A percentile compares a stretch with the other conserved stretches of the same genome.
phyloP scores from a whole-genome alignment of 2,888 invertebrate genomes.

The Nomada goodeniana region DNA sequence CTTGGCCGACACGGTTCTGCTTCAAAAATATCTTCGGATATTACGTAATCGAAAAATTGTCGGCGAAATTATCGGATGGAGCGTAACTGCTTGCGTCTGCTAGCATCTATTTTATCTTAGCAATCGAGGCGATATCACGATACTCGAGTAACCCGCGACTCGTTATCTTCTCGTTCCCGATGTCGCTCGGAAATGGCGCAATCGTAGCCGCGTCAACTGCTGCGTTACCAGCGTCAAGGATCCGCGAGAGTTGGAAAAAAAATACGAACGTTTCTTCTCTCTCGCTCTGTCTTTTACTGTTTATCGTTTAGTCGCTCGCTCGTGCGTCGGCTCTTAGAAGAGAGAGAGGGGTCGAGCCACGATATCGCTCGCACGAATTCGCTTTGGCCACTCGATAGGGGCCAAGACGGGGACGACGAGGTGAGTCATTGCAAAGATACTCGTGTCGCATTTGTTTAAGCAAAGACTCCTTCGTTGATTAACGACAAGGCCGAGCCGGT shows the following conservation, averaged over 20 bases:
- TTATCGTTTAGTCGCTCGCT: neutral
- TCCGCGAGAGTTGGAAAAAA: neutral
- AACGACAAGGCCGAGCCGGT: constrained; percentile 13
- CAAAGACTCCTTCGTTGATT: constrained; percentile 9
- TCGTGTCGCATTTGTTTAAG: constrained; percentile 30
- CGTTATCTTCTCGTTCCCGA: neutral
- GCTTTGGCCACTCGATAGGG: neutral
- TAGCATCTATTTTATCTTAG: neutral
- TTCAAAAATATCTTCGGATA: constrained; percentile 24
- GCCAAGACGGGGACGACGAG: neutral
- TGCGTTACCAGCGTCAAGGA: neutral
- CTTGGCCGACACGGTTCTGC: constrained; percentile 7
- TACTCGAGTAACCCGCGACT: neutral
- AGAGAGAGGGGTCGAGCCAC: neutral
- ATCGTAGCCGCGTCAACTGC: neutral
- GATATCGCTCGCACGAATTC: constrained; percentile 16
- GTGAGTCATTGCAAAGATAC: constrained; percentile 39
- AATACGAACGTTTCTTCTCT: neutral
- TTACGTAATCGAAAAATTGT: constrained; percentile 42
- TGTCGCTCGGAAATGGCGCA: constrained; percentile 10
- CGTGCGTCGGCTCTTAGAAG: no score
- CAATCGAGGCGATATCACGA: neutral
- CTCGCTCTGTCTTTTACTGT: neutral
- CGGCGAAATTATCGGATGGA: constrained; percentile 13
- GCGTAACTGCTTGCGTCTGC: neutral